Conservation (phyloP, 1,140 invertebrate species). For the Zophobas atratus region DNA sequence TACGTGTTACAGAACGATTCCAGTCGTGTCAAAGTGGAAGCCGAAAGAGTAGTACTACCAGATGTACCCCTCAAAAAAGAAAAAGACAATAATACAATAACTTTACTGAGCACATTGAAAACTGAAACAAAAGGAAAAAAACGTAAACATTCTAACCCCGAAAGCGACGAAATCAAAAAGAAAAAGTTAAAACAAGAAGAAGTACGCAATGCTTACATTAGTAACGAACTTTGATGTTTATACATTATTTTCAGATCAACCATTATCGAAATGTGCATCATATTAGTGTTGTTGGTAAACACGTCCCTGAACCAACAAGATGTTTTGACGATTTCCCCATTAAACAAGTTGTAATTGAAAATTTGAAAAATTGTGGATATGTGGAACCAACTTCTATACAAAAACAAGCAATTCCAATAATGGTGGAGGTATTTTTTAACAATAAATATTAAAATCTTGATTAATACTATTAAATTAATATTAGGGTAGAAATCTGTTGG, state of each 20-base stretch:
- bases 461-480: conserved; percentile 50
- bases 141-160: conserved; percentile 62
- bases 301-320: conserved; percentile 82
- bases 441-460: conserved; percentile 14
- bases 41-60: conserved; percentile 55
- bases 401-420: conserved; percentile 92
- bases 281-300: conserved; percentile 84
- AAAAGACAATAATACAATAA: conserved; percentile 61
- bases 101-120: conserved; percentile 63
- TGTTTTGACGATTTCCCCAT: conserved; percentile 83
- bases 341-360: conserved; percentile 76
- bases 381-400: conserved; percentile 92
- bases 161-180: conserved; percentile 68
- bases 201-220: conserved; percentile 54
- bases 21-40: conserved; percentile 19
- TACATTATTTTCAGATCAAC: conserved; percentile 68
- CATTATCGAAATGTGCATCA: conserved; percentile 81
- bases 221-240: not conserved
- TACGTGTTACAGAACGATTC: not conserved
- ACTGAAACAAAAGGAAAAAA: conserved; percentile 61
- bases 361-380: conserved; percentile 84
- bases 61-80: conserved; percentile 54
- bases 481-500: conserved; percentile 88
- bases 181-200: conserved; percentile 66
- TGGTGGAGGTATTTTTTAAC: conserved; percentile 78